Conservation (phyloP, 2,797 vertebrate species). For the Myotis planiceps region DNA sequence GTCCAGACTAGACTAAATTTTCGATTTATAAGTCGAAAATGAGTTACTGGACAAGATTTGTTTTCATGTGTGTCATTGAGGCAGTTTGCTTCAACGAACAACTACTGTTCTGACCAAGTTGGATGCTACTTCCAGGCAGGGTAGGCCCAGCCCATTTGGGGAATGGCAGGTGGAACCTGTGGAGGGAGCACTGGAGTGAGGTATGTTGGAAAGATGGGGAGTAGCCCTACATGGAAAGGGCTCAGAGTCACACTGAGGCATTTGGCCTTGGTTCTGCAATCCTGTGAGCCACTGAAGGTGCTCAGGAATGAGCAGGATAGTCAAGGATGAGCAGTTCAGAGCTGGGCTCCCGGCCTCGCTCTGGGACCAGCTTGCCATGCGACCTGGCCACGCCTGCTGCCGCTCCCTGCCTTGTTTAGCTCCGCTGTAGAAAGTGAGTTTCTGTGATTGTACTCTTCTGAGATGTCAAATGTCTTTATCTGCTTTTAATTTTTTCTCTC, state of each 20-base stretch:
- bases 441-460: background rate
- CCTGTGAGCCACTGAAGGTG: accelerated
- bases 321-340: background rate
- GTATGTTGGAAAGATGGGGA: background rate
- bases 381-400: background rate
- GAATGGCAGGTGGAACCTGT: accelerated
- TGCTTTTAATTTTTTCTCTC: background rate
- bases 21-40: background rate
- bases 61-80: background rate
- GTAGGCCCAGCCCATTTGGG: background rate
- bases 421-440: background rate
- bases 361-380: background rate
- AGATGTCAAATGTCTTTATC: constrained; percentile 36
- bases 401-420: background rate
- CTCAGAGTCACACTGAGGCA: background rate
- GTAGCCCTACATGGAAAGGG: background rate
- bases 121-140: background rate
- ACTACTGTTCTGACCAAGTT: background rate
- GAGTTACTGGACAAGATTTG: background rate
- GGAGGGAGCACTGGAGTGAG: no score
- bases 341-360: background rate
- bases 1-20: no score
- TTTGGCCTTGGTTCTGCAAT: background rate
- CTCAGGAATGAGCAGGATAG: background rate
- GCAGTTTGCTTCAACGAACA: background rate